A percentile compares a stretch with the other conserved stretches of the same genome.
phyloP scores from a whole-genome alignment of 1,140 invertebrate species.

The Tetramorium alpestre region DNA sequence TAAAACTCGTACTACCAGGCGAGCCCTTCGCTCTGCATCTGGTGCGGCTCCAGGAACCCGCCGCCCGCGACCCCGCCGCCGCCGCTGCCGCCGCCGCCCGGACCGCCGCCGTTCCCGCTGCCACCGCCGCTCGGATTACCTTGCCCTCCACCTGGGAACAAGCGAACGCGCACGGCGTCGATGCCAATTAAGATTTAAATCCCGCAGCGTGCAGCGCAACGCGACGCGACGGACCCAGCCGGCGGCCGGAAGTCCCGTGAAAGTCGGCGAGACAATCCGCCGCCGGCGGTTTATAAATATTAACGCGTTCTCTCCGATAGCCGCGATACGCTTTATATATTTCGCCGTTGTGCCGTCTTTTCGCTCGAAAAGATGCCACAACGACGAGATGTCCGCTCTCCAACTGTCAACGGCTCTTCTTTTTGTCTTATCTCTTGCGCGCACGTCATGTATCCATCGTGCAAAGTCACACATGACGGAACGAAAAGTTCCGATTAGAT shows the following conservation, averaged over 20 bases:
- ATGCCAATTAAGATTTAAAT: constrained; percentile 63
- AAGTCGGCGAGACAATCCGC: constrained; percentile 55
- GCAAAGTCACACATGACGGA: background rate
- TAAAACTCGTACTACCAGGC: constrained; percentile 89
- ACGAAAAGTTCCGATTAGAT: background rate
- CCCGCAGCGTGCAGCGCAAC: constrained; percentile 2
- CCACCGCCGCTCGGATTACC: constrained; percentile 83
- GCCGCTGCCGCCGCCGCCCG: constrained; percentile 83
- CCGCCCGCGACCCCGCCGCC: constrained; percentile 86
- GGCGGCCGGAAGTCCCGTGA: constrained; percentile 44
- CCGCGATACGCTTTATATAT: background rate
- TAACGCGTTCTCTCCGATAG: constrained; percentile 10
- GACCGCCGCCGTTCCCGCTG: constrained; percentile 82
- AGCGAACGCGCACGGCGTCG: constrained; percentile 67
- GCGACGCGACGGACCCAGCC: background rate
- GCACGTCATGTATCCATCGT: too few species aligned
- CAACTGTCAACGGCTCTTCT: background rate
- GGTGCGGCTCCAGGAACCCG: constrained; percentile 90
- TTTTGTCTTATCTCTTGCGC: background rate
- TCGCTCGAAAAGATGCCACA: too few species aligned
- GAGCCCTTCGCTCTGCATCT: constrained; percentile 90
- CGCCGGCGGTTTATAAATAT: constrained; percentile 53
- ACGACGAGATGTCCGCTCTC: background rate
- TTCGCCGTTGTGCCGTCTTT: background rate
- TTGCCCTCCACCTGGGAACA: constrained; percentile 83